phyloP scores from a whole-genome alignment of 2,888 invertebrate genomes.

The Gibbula magus region DNA sequence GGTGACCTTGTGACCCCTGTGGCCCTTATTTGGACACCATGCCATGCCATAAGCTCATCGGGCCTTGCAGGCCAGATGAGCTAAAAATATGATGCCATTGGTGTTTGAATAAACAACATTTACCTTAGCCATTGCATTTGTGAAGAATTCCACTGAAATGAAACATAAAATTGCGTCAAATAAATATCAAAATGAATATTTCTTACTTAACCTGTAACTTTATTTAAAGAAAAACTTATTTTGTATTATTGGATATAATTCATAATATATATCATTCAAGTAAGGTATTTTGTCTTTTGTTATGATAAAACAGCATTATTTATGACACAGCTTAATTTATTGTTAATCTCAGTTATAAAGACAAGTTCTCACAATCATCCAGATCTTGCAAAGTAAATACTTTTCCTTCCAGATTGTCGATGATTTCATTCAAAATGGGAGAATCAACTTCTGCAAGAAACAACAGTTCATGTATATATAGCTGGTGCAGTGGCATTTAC shows the following conservation, averaged over 20 bases:
- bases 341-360: not conserved
- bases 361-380: slow-evolving; percentile 57
- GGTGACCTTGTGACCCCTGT: no score
- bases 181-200: not conserved
- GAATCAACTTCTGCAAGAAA: slow-evolving; percentile 31
- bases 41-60: no score
- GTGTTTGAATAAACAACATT: not conserved
- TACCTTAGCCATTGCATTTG: slow-evolving; percentile 85
- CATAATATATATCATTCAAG: no score
- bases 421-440: slow-evolving; percentile 82
- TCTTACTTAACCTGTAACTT: no score
- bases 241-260: no score
- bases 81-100: no score
- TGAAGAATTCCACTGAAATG: slow-evolving; percentile 81
- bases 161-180: slow-evolving; percentile 28
- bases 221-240: not conserved
- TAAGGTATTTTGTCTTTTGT: no score
- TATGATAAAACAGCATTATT: no score
- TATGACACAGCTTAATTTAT: no score
- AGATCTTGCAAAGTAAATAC: slow-evolving; percentile 64
- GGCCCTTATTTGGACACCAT: no score
- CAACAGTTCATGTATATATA: not conserved
- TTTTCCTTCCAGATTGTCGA: slow-evolving; percentile 81
- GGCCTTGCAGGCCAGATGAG: no score
- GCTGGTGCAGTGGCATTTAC: no score